phyloP scores from a whole-genome alignment of 2,888 invertebrate species.

The Hydrotaea cyrtoneurina region DNA sequence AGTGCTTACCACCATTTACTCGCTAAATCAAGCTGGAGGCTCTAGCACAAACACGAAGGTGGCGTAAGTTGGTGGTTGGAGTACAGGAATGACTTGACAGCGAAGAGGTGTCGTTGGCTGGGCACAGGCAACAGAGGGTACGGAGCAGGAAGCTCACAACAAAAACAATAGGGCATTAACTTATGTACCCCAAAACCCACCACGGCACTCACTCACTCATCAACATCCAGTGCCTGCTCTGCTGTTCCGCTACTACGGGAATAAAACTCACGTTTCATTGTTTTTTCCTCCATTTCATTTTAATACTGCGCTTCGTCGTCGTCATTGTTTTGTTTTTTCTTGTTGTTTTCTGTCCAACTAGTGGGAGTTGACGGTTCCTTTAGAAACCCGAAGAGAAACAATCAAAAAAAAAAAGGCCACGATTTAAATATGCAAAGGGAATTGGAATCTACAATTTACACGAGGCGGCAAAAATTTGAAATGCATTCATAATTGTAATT shows the following conservation, averaged over 20 bases:
- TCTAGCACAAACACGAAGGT: not conserved
- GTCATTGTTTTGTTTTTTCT: conserved; percentile 14
- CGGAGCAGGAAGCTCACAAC: conserved; percentile 35
- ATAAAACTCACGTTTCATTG: conserved; percentile 52
- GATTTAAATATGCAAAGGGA: conserved; percentile 5
- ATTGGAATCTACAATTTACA: conserved; percentile 14
- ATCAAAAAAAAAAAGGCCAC: conserved; percentile 22
- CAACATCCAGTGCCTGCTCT: no score
- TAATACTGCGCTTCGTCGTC: not conserved
- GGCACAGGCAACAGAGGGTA: no score
- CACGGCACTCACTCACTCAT: no score
- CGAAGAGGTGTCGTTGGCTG: not conserved
- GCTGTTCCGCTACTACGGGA: conserved; percentile 31
- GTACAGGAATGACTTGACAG: not conserved
- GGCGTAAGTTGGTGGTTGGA: not conserved
- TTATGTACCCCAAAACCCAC: conserved; percentile 28
- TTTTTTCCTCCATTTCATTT: not conserved
- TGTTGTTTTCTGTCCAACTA: conserved; percentile 21
- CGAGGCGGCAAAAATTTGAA: not conserved
- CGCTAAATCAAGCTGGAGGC: not conserved
- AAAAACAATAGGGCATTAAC: conserved; percentile 66
- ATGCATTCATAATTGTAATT: not conserved
- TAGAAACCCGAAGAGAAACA: conserved; percentile 27
- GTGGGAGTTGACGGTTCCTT: conserved; percentile 58
- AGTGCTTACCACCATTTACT: conserved; percentile 1